Conservation (phyloP, 2,888 invertebrate species). For the Odontothrips loti region DNA sequence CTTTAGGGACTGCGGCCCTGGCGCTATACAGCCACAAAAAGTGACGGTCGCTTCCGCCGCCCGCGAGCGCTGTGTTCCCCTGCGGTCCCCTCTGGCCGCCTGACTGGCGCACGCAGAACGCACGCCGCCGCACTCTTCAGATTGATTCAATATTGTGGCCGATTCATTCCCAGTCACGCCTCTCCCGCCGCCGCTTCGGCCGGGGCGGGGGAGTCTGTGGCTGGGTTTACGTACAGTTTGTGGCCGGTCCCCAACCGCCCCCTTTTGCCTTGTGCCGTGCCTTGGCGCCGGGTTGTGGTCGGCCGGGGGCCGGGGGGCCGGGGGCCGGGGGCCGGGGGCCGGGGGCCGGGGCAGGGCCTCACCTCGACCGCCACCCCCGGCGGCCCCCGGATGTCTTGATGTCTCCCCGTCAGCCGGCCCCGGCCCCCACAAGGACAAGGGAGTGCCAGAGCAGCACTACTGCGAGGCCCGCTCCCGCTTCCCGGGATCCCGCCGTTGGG, state of each 20-base stretch:
- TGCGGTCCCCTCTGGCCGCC: too few species aligned
- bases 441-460: neutral
- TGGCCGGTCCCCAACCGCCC: neutral
- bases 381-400: neutral
- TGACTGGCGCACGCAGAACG: too few species aligned
- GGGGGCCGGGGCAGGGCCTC: neutral
- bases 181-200: too few species aligned
- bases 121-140: too few species aligned
- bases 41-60: too few species aligned
- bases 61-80: too few species aligned
- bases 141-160: too few species aligned
- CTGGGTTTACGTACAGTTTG: too few species aligned
- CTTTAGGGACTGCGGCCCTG: too few species aligned
- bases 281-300: neutral
- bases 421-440: neutral
- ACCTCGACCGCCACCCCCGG: neutral
- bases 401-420: neutral
- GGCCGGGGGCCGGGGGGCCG: neutral
- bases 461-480: neutral
- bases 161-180: too few species aligned
- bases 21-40: too few species aligned
- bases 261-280: neutral
- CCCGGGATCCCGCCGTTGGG: neutral
- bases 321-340: neutral
- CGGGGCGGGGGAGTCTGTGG: too few species aligned